A percentile compares a stretch with the other conserved stretches of the same genome.
These are phyloP conservation scores for Eutolmus rufibarbis DNA, from an alignment of 2,888 invertebrate species.

Conservation along the genomic window DNA sequence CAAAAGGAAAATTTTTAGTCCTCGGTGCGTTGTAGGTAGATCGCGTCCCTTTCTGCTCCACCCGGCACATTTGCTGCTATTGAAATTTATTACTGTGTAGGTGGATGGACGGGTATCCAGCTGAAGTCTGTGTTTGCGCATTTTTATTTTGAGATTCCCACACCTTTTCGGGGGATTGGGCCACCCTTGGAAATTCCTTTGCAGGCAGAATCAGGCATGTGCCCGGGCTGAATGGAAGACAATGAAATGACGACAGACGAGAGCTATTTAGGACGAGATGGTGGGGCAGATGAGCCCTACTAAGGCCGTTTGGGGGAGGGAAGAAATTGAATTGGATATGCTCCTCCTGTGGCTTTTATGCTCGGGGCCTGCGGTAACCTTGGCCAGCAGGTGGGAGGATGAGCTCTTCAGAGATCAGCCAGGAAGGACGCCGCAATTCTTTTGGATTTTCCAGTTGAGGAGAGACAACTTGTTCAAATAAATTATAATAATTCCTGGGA, in stretches of 20 bases:
- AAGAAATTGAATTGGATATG: constrained; percentile 10
- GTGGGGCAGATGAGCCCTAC: neutral
- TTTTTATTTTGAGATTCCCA: neutral
- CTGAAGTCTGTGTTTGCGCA: neutral
- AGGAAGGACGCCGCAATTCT: neutral
- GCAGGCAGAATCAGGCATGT: neutral
- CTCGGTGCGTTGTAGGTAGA: neutral
- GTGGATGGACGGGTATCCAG: neutral
- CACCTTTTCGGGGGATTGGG: neutral
- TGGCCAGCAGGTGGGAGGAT: neutral
- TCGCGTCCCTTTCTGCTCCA: neutral
- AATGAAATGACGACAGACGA: constrained; percentile 11
- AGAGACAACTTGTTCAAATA: neutral
- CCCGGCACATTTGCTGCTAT: neutral
- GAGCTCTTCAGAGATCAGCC: neutral
- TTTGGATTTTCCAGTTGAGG: constrained; percentile 7
- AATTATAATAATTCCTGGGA: neutral
- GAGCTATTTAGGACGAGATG: neutral
- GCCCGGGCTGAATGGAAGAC: neutral
- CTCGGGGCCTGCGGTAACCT: neutral
- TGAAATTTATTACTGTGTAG: neutral
- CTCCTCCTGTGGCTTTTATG: neutral
- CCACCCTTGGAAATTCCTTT: neutral
- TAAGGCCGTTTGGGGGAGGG: neutral
- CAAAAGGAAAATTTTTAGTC: neutral